Evolutionary conservation across 2,797 vertebrate genomes (phyloP).

Genomic region (Urophycis tenuis): DNA sequence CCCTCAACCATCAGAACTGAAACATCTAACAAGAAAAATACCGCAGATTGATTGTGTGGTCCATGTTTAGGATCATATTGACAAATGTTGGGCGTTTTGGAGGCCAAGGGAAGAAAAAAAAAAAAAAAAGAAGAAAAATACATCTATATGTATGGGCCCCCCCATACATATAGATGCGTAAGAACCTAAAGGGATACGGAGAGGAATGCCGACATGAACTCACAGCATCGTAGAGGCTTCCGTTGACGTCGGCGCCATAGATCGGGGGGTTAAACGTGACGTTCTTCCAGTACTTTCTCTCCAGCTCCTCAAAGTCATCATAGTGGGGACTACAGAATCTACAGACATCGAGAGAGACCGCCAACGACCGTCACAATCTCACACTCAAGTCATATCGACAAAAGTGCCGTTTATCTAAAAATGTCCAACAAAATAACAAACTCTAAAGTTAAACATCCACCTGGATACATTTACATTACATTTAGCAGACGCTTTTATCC

Average conservation of each 20-base stretch:
- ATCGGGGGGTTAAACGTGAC: constrained; percentile 94
- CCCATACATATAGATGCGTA: too few species aligned
- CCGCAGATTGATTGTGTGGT: background rate
- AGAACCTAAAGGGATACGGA: background rate
- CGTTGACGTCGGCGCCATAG: constrained; percentile 94
- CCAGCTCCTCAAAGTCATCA: constrained; percentile 92
- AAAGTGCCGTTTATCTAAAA: background rate
- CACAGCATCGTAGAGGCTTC: constrained; percentile 87
- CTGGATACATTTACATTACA: too few species aligned
- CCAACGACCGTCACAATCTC: background rate
- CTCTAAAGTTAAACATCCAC: background rate
- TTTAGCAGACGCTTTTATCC: too few species aligned
- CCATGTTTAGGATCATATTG: background rate
- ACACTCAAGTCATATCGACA: background rate
- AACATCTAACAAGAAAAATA: too few species aligned
- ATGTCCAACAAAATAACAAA: background rate
- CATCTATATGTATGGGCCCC: background rate
- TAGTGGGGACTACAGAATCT: constrained; percentile 93
- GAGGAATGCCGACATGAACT: constrained; percentile 35
- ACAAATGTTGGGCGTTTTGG: background rate
- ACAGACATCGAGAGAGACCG: background rate
- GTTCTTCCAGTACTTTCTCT: constrained; percentile 98
- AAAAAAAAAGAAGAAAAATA: background rate
- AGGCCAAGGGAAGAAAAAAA: constrained; percentile 7
- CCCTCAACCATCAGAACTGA: background rate